phyloP scores from a whole-genome alignment of 30 jellyfish, hydroid and myxozoan species.

The Cassiopea andromeda region DNA sequence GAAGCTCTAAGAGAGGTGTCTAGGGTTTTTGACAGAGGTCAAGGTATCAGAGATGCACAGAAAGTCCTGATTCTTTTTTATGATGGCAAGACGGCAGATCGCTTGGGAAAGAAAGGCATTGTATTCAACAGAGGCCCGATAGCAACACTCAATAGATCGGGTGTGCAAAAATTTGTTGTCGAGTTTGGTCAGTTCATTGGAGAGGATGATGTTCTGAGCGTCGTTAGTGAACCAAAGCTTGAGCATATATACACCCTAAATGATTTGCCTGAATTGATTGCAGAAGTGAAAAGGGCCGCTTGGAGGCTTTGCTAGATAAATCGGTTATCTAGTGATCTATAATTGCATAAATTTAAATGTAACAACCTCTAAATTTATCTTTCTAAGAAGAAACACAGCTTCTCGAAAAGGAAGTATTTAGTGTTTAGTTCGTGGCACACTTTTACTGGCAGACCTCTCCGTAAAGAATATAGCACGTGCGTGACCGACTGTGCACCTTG shows the following conservation, averaged over 20 bases:
- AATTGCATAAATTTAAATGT: too few relatives aligned
- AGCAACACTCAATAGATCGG: constrained; percentile 22
- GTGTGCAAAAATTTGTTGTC: constrained; percentile 58
- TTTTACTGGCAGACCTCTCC: too few relatives aligned
- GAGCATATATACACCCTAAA: constrained; percentile 68
- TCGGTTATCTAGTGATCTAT: too few relatives aligned
- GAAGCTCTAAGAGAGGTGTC: constrained; percentile 58
- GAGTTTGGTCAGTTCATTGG: constrained; percentile 69
- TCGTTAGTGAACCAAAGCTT: constrained; percentile 69
- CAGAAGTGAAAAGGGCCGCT: constrained; percentile 50
- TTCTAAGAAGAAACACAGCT: too few relatives aligned
- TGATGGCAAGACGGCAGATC: constrained; percentile 71
- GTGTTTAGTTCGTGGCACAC: too few relatives aligned
- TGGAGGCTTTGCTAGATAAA: constrained; percentile 46
- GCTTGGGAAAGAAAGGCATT: constrained; percentile 61
- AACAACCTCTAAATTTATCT: too few relatives aligned
- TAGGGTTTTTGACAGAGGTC: constrained; percentile 29
- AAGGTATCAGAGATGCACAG: constrained; percentile 53
- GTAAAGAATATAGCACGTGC: too few relatives aligned
- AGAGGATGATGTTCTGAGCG: constrained; percentile 59
- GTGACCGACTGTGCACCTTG: too few relatives aligned
- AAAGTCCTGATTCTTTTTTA: constrained; percentile 59
- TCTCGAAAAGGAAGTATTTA: too few relatives aligned
- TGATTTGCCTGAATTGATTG: constrained; percentile 64
- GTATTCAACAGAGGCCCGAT: constrained; percentile 40